phyloP scores from a whole-genome alignment of 2,888 invertebrate species.

The Melikaiella ostensackeni region DNA sequence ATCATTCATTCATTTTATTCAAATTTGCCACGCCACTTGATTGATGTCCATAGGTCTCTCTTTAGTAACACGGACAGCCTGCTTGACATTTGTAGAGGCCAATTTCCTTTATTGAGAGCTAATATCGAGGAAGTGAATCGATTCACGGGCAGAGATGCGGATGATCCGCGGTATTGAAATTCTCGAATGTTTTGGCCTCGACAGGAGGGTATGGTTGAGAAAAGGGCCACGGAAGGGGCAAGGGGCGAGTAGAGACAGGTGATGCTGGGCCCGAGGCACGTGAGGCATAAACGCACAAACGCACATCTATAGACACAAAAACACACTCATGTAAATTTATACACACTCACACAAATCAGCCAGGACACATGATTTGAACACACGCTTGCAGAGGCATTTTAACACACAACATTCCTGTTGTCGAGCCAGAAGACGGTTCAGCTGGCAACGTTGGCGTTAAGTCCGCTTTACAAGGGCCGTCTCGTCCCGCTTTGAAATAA shows the following conservation, averaged over 20 bases:
- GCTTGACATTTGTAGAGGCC: conserved; percentile 17
- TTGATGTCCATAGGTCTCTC: conserved; percentile 37
- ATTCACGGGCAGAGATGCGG: conserved; percentile 31
- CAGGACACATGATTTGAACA: conserved; percentile 48
- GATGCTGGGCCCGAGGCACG: conserved; percentile 72
- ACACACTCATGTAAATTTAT: conserved; percentile 49
- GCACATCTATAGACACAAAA: conserved; percentile 57
- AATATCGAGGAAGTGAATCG: conserved; percentile 45
- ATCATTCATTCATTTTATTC: conserved; percentile 39
- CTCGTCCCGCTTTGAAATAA: conserved; percentile 60
- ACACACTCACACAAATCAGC: conserved; percentile 55
- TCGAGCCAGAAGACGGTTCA: conserved; percentile 71
- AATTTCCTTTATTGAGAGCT: conserved; percentile 29
- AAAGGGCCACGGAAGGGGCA: conserved; percentile 50
- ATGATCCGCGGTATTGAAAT: conserved; percentile 53
- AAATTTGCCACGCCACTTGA: conserved; percentile 26
- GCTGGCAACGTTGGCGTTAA: conserved; percentile 73
- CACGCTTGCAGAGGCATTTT: conserved; percentile 71
- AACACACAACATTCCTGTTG: conserved; percentile 76
- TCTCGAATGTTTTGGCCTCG: conserved; percentile 54
- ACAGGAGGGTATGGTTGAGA: conserved; percentile 46
- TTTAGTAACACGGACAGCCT: conserved; percentile 34
- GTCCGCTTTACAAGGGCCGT: conserved; percentile 61
- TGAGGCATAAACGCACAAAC: conserved; percentile 49
- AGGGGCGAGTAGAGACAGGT: conserved; percentile 71